Percentiles rank a stretch among this genome's conserved stretches.
Evolutionary conservation across 2,888 invertebrate genomes (phyloP).

Genomic region (Phytoseiulus persimilis): DNA sequence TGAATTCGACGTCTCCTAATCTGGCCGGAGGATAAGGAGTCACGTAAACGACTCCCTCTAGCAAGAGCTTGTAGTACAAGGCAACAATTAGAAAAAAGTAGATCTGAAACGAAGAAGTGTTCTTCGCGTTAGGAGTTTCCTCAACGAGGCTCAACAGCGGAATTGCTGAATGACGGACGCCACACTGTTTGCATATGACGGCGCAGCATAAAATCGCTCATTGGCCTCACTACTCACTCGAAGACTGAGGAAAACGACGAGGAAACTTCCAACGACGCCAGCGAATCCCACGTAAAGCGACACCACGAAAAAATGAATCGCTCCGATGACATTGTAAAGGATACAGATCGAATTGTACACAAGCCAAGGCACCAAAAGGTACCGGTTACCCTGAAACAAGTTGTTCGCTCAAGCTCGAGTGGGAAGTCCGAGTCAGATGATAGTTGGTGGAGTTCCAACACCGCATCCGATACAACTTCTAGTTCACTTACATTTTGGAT

Average conservation of each 20-base stretch:
- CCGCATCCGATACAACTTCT: too few species aligned
- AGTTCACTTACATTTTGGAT: constrained; percentile 19
- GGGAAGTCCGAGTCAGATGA: too few species aligned
- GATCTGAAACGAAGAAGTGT: neutral
- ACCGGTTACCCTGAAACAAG: constrained; percentile 18
- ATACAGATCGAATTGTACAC: constrained; percentile 37
- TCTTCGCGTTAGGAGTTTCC: too few species aligned
- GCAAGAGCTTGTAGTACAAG: constrained; percentile 31
- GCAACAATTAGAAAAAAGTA: constrained; percentile 34
- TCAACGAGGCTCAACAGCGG: too few species aligned
- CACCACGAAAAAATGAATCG: constrained; percentile 29
- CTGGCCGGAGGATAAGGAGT: constrained; percentile 25
- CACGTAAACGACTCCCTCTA: constrained; percentile 22
- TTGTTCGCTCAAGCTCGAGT: neutral
- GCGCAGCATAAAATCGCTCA: neutral
- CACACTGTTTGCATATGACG: too few species aligned
- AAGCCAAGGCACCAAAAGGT: constrained; percentile 36
- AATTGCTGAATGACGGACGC: too few species aligned
- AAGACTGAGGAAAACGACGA: constrained; percentile 33
- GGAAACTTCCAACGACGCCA: constrained; percentile 21
- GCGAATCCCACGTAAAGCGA: constrained; percentile 34
- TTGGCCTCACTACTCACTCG: neutral
- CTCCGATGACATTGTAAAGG: constrained; percentile 20
- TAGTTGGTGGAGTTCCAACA: too few species aligned
- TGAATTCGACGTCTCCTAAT: constrained; percentile 23